Conservation (phyloP, 2,888 invertebrate genomes). For the Spodoptera littoralis region DNA sequence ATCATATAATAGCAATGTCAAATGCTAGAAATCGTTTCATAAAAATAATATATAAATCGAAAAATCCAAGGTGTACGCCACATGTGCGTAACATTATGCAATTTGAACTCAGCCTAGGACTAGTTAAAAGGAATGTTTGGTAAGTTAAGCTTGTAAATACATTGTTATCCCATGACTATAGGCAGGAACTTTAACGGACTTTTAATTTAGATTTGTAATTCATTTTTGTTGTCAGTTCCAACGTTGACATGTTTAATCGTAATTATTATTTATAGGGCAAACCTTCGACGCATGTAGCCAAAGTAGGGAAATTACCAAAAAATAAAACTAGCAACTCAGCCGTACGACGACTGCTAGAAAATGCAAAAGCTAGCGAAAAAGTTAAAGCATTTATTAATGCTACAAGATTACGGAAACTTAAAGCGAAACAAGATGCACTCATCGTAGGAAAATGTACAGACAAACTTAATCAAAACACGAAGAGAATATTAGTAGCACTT, state of each 20-base stretch:
- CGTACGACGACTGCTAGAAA: neutral
- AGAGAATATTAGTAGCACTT: conserved; percentile 11
- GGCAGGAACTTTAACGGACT: too few species aligned
- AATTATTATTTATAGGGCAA: conserved; percentile 58
- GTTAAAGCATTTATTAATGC: conserved; percentile 1
- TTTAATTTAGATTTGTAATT: too few species aligned
- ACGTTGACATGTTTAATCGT: conserved; percentile 9
- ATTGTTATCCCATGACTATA: too few species aligned
- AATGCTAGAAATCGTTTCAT: too few species aligned
- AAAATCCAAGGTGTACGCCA: too few species aligned
- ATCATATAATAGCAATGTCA: too few species aligned
- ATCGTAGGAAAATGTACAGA: conserved; percentile 46
- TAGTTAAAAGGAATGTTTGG: too few species aligned
- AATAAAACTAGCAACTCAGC: conserved; percentile 4
- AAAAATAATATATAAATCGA: too few species aligned
- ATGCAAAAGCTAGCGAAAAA: conserved; percentile 33
- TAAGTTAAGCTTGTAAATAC: too few species aligned
- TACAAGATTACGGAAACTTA: neutral
- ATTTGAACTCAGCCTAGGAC: too few species aligned
- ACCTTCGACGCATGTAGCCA: conserved; percentile 24
- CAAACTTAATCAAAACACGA: conserved; percentile 32
- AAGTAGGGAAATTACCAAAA: conserved; percentile 15
- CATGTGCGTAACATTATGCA: too few species aligned
- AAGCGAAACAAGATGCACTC: conserved; percentile 1
- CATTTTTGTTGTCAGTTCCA: neutral